phyloP scores from a whole-genome alignment of 2,797 vertebrate species.

The Ispidina lecontei region DNA sequence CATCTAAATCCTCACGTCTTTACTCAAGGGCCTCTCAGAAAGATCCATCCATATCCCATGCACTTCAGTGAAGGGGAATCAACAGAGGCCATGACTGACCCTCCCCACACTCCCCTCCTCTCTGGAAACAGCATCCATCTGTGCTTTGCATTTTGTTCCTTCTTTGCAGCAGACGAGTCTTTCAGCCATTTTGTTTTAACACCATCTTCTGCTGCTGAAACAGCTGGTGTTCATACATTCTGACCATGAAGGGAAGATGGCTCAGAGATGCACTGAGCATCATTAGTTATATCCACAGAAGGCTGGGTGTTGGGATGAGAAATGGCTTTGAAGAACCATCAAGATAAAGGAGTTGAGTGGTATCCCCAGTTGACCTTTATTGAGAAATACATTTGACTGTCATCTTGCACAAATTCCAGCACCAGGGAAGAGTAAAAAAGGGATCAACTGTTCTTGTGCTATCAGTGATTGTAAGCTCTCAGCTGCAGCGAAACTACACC shows the following conservation, averaged over 20 bases:
- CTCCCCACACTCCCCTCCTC: neutral
- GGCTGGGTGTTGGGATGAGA: neutral
- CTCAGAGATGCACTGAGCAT: neutral
- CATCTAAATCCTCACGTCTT: neutral
- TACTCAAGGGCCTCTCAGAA: neutral
- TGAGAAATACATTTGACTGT: too few species aligned
- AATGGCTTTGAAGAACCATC: conserved; percentile 14
- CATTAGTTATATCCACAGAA: conserved; percentile 13
- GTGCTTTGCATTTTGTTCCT: neutral
- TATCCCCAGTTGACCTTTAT: conserved; percentile 5
- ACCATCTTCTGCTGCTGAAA: neutral
- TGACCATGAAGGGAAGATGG: neutral
- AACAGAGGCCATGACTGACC: accelerated
- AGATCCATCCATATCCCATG: neutral
- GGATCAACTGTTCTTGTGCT: too few species aligned
- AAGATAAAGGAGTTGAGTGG: conserved; percentile 1
- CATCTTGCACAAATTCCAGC: too few species aligned
- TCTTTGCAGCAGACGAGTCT: neutral
- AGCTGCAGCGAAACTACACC: too few species aligned
- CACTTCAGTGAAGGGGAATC: neutral
- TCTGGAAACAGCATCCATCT: neutral
- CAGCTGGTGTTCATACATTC: neutral
- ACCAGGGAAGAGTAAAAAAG: too few species aligned
- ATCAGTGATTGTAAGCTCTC: too few species aligned
- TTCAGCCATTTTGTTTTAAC: neutral